Base-by-base conservation (phyloP, 2,113 vertebrate genomes). In the Psilopogon haemacephalus region DNA sequence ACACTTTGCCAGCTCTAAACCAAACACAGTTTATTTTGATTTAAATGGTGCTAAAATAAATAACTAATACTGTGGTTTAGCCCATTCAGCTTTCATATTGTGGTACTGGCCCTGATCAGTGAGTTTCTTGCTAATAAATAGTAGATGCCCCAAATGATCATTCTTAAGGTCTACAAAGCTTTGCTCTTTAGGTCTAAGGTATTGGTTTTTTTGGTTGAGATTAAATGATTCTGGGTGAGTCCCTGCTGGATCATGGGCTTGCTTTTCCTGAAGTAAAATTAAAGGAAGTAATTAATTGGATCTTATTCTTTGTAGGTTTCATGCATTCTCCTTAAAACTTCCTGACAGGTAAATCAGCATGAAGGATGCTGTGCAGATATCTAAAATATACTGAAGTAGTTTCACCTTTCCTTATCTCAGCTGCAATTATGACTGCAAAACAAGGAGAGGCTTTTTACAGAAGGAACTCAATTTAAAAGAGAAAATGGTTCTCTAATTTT, bases 211-310 rank as follows among this genome's bases (percentile, higher is more conserved):
- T 95, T 95, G 93, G 88, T 94, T 81, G 67, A 95, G 86, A 95
- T 96, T 88, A 97, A 96, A 93, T 71, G 65, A 42, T 88, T 86
- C 52, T 91, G 88, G 33, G 48, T 89, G 86, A 93, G 84, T 93
- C 76, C 94, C 93, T 95, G 73, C 75, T 95, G 79, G 89, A 94
- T 64, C 81, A 72, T 83, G 76, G 94, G 89, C 92, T 97, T 95
- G 60, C 78, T 96, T 97, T 95, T 87, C 56, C 80, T 20, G 94
- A 84, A 73, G 35, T 86, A 69, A 82, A 52, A 91, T 95, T 94
- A 55, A 33, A 90, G 96, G 86, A 93, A 88, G 82, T 90, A 84
- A 88, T 89, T 75, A 54, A 20, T 88, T 73, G 83, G 93, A 67
- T 33, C 52, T 91, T 76, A 73, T 82, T 95, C 71, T 97, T 96